These are phyloP conservation scores for Machimus rusticus DNA, from an alignment of 2,888 invertebrate species.

Conservation along the genomic window DNA sequence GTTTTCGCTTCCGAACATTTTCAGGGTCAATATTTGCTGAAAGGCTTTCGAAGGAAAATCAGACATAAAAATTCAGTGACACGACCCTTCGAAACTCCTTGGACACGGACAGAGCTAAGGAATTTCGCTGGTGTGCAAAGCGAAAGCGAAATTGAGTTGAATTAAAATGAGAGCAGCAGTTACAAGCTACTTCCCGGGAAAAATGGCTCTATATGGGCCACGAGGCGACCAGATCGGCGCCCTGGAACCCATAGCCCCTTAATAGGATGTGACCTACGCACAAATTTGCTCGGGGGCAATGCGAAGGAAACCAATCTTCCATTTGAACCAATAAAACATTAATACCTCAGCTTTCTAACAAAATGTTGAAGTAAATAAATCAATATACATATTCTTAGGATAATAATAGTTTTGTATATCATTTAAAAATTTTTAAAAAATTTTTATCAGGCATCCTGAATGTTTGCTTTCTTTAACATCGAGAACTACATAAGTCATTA, in stretches of 20 bases:
- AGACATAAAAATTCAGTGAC: conserved; percentile 32
- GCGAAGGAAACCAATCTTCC: neutral
- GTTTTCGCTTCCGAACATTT: conserved; percentile 28
- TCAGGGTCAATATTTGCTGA: conserved; percentile 27
- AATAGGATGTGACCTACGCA: neutral
- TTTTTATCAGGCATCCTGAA: too few relatives aligned
- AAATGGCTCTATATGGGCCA: conserved; percentile 6
- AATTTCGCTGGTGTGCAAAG: neutral
- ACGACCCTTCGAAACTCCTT: neutral
- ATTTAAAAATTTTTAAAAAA: too few relatives aligned
- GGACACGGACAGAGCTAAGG: neutral
- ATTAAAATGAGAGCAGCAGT: conserved; percentile 17
- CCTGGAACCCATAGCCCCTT: neutral
- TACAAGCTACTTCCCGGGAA: neutral
- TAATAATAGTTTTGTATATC: too few relatives aligned
- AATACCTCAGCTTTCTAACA: neutral
- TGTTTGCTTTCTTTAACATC: too few relatives aligned
- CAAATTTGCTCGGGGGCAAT: neutral
- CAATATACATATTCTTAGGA: neutral
- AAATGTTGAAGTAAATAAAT: neutral
- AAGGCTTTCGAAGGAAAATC: conserved; percentile 6
- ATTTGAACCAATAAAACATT: neutral
- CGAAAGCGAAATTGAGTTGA: conserved; percentile 8
- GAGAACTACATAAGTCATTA: too few relatives aligned
- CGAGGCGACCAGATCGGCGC: conserved; percentile 28